Conservation (phyloP, 1,140 invertebrate species). For the Radopholus similis region DNA sequence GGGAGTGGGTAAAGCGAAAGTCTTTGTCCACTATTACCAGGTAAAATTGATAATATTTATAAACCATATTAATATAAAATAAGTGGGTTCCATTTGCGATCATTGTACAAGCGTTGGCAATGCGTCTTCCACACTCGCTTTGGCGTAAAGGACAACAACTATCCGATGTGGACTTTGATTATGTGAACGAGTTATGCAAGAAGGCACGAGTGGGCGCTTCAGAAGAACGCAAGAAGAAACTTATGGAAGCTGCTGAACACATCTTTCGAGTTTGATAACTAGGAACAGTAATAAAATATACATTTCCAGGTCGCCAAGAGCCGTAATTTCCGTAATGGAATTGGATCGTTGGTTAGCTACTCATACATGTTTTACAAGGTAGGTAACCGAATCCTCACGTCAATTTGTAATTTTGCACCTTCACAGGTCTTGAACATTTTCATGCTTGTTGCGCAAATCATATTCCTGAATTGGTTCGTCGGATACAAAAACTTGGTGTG, state of each 20-base stretch:
- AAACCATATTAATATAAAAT: not conserved
- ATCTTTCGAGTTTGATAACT: slow-evolving; percentile 8
- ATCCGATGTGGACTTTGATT: slow-evolving; percentile 13
- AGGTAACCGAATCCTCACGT: not conserved
- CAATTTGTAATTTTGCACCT: not conserved
- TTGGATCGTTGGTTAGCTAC: not conserved
- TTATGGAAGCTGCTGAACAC: not conserved
- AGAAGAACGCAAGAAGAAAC: slow-evolving; percentile 4
- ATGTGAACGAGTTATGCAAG: slow-evolving; percentile 4
- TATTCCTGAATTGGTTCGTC: slow-evolving; percentile 9
- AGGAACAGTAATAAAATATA: not conserved
- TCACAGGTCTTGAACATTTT: slow-evolving; percentile 1
- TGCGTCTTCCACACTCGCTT: slow-evolving; percentile 6
- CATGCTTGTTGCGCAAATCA: not conserved
- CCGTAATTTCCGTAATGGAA: slow-evolving; percentile 6
- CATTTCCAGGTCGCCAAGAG: not conserved
- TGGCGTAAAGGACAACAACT: slow-evolving; percentile 14
- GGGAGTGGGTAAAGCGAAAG: not conserved
- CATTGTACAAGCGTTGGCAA: not conserved
- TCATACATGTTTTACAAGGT: slow-evolving; percentile 9
- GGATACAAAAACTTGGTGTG: slow-evolving; percentile 8
- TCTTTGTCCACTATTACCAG: slow-evolving; percentile 12
- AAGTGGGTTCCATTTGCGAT: slow-evolving; percentile 13
- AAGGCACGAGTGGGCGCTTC: not conserved
- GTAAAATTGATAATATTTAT: not conserved